Conservation (phyloP, 2,888 invertebrate species). For the Oscheius sp. region DNA sequence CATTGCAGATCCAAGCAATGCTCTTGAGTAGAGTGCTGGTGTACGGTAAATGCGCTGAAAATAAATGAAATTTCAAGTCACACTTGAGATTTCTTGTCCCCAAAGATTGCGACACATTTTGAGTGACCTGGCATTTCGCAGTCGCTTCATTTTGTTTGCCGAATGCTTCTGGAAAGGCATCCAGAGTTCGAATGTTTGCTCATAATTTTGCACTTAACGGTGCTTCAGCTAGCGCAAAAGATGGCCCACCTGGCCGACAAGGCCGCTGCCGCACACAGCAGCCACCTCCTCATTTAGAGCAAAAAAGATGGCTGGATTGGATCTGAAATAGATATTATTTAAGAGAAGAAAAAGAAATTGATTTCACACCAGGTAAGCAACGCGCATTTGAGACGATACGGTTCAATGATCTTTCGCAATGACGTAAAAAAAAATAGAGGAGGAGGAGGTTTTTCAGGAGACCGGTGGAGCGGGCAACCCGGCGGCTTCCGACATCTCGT, state of each 20-base stretch:
- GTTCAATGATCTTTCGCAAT: neutral
- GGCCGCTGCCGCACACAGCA: constrained; percentile 1
- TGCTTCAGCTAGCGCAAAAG: neutral
- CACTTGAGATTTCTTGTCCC: neutral
- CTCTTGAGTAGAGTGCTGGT: constrained; percentile 39
- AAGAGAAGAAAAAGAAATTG: neutral
- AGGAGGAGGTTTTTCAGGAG: neutral
- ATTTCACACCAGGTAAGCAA: neutral
- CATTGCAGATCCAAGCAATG: constrained; percentile 54
- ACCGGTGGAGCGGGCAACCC: constrained; percentile 1
- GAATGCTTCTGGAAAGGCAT: constrained; percentile 13
- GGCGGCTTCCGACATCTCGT: constrained; percentile 24
- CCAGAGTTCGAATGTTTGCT: constrained; percentile 2
- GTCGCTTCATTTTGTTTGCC: constrained; percentile 25
- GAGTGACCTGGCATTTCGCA: too few species aligned
- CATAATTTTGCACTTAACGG: constrained; percentile 27
- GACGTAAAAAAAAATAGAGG: neutral
- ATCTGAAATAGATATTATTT: too few species aligned
- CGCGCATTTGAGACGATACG: neutral
- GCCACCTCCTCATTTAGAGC: constrained; percentile 16
- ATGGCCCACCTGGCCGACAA: constrained; percentile 15
- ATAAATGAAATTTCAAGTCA: neutral
- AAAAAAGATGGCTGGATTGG: neutral
- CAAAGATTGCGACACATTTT: neutral
- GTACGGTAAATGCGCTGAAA: constrained; percentile 44